Conservation (phyloP, 2,888 invertebrate genomes). For the Aporophyla lueneburgensis region DNA sequence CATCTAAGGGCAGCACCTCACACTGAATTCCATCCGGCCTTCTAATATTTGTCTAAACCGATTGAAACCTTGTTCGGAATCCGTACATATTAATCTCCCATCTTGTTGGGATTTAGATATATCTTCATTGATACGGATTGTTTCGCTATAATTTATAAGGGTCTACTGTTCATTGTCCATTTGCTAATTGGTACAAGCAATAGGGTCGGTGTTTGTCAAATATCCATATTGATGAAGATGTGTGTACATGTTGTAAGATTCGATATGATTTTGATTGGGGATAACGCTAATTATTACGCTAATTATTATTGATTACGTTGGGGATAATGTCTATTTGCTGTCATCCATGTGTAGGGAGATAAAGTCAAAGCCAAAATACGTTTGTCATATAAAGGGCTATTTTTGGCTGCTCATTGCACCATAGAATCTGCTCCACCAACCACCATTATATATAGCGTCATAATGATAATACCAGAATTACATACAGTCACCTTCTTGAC, state of each 20-base stretch:
- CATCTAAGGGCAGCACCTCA: constrained; percentile 11
- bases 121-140: constrained; percentile 21
- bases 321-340: no score
- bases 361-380: no score
- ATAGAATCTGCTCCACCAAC: no score
- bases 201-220: constrained; percentile 15
- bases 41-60: constrained; percentile 60
- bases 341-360: no score
- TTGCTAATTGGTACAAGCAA: constrained; percentile 24
- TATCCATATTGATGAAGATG: neutral
- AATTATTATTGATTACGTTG: no score
- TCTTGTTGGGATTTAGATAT: constrained; percentile 27
- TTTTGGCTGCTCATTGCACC: no score
- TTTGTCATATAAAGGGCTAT: no score
- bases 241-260: neutral
- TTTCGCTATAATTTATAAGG: constrained; percentile 44
- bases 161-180: constrained; percentile 41
- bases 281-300: neutral
- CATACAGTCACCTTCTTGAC: no score
- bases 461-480: no score
- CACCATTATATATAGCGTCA: no score
- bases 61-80: constrained; percentile 52
- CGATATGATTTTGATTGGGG: neutral
- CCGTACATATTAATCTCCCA: constrained; percentile 56
- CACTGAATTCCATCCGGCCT: constrained; percentile 11